Conservation (phyloP, 2,888 invertebrate species). For the Nomada goodeniana region DNA sequence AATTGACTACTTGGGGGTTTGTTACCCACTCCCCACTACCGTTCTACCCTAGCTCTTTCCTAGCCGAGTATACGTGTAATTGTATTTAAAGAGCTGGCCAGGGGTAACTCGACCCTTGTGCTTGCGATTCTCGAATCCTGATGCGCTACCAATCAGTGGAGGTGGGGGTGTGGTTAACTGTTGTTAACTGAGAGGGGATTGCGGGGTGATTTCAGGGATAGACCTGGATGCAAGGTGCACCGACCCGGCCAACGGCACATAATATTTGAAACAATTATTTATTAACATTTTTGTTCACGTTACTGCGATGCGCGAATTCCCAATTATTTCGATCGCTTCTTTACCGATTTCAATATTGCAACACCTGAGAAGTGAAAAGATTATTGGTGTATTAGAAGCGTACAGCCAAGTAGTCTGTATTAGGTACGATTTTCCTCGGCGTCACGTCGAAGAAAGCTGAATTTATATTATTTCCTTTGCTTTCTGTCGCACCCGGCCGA, state of each 20-base stretch:
- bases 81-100: slow-evolving; percentile 74
- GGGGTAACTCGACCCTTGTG: slow-evolving; percentile 43
- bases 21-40: slow-evolving; percentile 38
- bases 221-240: slow-evolving; percentile 68
- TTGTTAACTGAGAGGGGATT: slow-evolving; percentile 22
- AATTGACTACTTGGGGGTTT: slow-evolving; percentile 47
- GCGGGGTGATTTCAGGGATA: slow-evolving; percentile 9
- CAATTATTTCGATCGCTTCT: no score
- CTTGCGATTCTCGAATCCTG: slow-evolving; percentile 49
- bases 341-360: no score
- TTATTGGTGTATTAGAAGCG: no score
- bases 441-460: no score
- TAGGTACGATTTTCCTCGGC: no score
- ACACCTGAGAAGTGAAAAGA: no score
- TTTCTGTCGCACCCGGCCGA: no score
- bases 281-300: neutral
- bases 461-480: no score
- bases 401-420: no score
- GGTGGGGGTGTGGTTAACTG: slow-evolving; percentile 24
- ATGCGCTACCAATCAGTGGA: slow-evolving; percentile 33
- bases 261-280: neutral
- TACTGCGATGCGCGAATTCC: no score
- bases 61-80: slow-evolving; percentile 68
- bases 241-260: neutral
- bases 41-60: slow-evolving; percentile 25